Conservation (phyloP, 1,140 invertebrate genomes). For the Bombus sibiricus region DNA sequence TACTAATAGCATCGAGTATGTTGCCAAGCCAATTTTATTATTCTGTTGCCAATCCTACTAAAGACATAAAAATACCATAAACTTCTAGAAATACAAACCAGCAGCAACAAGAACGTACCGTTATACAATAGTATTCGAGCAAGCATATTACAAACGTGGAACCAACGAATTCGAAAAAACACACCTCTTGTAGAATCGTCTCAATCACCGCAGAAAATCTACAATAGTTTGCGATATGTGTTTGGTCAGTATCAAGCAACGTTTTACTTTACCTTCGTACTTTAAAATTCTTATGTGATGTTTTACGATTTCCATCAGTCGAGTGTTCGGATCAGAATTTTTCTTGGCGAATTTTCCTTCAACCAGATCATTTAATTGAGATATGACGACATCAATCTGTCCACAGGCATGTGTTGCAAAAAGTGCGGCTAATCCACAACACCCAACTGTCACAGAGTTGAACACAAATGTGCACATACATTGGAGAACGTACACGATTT, state of each 20-base stretch:
- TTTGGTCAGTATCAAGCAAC: too few species aligned
- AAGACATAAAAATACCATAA: background rate
- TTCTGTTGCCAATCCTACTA: conserved; percentile 65
- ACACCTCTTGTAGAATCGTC: too few species aligned
- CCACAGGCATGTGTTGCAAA: conserved; percentile 23
- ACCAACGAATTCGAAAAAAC: too few species aligned
- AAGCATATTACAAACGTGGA: too few species aligned
- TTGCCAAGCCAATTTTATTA: conserved; percentile 53
- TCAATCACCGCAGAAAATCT: too few species aligned
- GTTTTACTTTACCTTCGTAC: background rate
- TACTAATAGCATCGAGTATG: conserved; percentile 57
- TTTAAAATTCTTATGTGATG: conserved; percentile 45
- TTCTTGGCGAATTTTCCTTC: background rate
- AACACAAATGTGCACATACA: conserved; percentile 41
- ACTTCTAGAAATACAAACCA: background rate
- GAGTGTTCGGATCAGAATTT: background rate
- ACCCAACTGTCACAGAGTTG: conserved; percentile 17
- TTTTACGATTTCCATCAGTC: conserved; percentile 46
- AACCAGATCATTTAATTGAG: conserved; percentile 45
- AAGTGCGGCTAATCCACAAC: conserved; percentile 25
- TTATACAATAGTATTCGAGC: conserved; percentile 16
- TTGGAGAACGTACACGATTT: conserved; percentile 53
- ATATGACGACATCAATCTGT: conserved; percentile 58
- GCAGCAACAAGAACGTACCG: conserved; percentile 42
- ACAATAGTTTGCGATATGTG: too few species aligned